Evolutionary conservation across 2,113 vertebrate genomes (phyloP).

Genomic region (Megalops atlanticus): DNA sequence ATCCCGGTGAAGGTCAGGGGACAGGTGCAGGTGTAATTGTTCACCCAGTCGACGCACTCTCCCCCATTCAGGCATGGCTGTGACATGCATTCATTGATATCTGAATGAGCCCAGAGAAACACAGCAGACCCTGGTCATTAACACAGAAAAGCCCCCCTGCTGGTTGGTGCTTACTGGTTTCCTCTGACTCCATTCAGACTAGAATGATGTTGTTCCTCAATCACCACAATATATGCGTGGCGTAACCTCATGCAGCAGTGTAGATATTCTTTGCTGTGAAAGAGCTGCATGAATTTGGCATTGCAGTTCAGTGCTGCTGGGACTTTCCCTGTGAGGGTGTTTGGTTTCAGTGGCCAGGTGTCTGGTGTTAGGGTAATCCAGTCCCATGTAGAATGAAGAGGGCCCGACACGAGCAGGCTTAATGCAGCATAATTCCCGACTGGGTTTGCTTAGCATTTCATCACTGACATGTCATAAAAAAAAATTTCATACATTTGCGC

Average conservation of each 20-base stretch:
- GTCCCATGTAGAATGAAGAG: conserved; percentile 55
- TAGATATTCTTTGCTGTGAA: too few relatives aligned
- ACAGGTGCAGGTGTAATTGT: conserved; percentile 84
- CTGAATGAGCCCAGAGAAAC: conserved; percentile 59
- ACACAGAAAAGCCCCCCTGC: neutral
- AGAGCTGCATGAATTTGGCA: conserved; percentile 36
- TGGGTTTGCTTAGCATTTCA: conserved; percentile 52
- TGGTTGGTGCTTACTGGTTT: neutral
- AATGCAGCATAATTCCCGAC: conserved; percentile 33
- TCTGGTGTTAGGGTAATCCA: conserved; percentile 61
- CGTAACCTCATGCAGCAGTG: neutral
- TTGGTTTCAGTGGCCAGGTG: conserved; percentile 60
- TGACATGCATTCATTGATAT: conserved; percentile 82
- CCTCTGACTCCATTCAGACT: neutral
- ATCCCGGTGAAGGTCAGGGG: conserved; percentile 74
- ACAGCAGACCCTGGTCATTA: neutral
- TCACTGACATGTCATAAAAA: conserved; percentile 41
- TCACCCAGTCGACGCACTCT: conserved; percentile 73
- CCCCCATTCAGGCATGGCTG: conserved; percentile 85
- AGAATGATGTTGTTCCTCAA: neutral
- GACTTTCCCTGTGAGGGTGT: conserved; percentile 45
- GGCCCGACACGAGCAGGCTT: conserved; percentile 45
- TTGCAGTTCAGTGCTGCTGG: neutral
- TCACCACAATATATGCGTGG: neutral
- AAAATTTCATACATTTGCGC: neutral